These are phyloP conservation scores for Leptocoma aspasia DNA, from an alignment of 2,113 vertebrate species.

Conservation along the genomic window DNA sequence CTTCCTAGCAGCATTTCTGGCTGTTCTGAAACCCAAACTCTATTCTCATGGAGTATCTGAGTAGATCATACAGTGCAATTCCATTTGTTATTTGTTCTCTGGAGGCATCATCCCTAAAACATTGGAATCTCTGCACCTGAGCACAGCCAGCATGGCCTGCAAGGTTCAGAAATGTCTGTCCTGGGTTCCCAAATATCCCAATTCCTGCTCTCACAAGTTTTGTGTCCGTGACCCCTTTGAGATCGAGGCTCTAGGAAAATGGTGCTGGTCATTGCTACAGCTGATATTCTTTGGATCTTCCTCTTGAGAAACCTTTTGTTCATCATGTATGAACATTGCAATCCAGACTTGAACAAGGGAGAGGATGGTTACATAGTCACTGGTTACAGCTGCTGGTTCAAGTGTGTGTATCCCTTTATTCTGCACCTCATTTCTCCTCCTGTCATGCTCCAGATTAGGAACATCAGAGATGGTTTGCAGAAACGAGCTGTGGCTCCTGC, in stretches of 20 bases:
- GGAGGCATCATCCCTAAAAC: not conserved
- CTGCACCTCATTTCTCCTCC: not conserved
- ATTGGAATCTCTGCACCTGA: not conserved
- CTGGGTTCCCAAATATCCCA: not conserved
- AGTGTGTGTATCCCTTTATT: not conserved
- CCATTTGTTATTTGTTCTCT: not conserved
- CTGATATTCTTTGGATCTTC: not conserved
- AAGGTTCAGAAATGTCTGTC: fast-evolving
- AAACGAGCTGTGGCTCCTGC: not conserved
- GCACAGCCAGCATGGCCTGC: not conserved
- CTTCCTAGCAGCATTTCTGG: not conserved
- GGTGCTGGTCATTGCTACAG: not conserved
- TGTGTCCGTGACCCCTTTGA: not conserved
- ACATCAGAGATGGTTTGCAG: not conserved
- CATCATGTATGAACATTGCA: not conserved
- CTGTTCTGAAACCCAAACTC: not conserved
- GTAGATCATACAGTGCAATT: not conserved
- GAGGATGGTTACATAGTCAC: not conserved
- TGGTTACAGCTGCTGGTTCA: not conserved
- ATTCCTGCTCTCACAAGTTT: not conserved
- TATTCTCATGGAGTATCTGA: not conserved
- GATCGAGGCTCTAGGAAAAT: not conserved
- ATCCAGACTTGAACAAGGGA: not conserved
- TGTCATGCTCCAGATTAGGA: not conserved
- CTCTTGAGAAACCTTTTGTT: not conserved